Conservation (phyloP, 2,888 invertebrate species). For the Achlya flavicornis region DNA sequence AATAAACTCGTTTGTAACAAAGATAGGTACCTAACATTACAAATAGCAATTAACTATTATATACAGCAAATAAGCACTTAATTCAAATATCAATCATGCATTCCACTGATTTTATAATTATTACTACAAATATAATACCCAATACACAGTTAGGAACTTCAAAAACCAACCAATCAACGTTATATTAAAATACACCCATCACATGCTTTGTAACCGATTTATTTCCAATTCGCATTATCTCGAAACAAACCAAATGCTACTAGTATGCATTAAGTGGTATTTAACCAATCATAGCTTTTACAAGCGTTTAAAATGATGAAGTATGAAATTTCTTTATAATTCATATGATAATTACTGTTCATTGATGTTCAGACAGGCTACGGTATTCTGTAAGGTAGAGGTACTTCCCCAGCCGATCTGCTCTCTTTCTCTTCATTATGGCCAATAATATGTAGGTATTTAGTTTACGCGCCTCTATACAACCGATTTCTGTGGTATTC, state of each 20-base stretch:
- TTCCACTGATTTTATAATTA: background rate
- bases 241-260: background rate
- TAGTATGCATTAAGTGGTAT: background rate
- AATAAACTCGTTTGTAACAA: no score
- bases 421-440: no score
- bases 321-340: background rate
- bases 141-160: background rate
- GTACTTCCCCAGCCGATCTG: no score
- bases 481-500: no score
- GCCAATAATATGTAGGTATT: no score
- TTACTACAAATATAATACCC: background rate
- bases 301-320: background rate
- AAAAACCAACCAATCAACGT: slow-evolving; percentile 4
- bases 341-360: no score
- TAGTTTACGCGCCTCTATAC: no score
- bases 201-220: background rate
- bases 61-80: background rate
- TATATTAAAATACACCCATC: background rate
- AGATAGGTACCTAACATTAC: no score
- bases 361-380: no score
- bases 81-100: background rate
- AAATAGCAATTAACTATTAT: no score
- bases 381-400: no score
- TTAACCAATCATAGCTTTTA: background rate
- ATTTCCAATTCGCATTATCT: background rate